phyloP scores from a whole-genome alignment of 2,797 vertebrate genomes.

The Sebastolobus alascanus region DNA sequence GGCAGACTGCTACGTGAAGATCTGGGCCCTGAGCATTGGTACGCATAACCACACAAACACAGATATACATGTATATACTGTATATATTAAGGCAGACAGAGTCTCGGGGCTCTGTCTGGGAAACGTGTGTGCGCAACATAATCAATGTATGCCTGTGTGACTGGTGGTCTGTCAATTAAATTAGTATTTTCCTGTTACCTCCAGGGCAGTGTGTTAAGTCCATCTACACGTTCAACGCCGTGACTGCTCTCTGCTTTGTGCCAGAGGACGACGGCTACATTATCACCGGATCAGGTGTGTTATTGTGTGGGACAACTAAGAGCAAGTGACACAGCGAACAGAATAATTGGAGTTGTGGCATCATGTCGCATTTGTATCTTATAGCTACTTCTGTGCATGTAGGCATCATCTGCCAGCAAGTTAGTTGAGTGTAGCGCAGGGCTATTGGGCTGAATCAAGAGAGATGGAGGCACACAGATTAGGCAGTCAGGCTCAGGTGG shows the following conservation, averaged over 20 bases:
- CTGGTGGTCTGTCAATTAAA: constrained; percentile 59
- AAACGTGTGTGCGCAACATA: constrained; percentile 23
- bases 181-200: constrained; percentile 59
- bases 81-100: constrained; percentile 23
- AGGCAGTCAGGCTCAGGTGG: constrained; percentile 75
- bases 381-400: neutral
- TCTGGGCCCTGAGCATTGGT: constrained; percentile 87
- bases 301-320: constrained; percentile 6
- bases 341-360: constrained; percentile 23
- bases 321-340: constrained; percentile 18
- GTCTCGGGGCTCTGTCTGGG: constrained; percentile 37
- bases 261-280: constrained; percentile 84
- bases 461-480: constrained; percentile 52
- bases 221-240: constrained; percentile 88
- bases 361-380: constrained; percentile 1
- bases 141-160: constrained; percentile 50
- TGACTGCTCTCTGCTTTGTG: constrained; percentile 85
- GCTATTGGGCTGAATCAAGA: constrained; percentile 44
- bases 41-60: constrained; percentile 45
- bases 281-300: constrained; percentile 85
- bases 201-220: constrained; percentile 88
- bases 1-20: constrained; percentile 85
- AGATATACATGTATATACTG: constrained; percentile 1
- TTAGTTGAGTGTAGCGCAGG: constrained; percentile 33
- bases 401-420: constrained; percentile 43